Conservation (phyloP, 2,797 vertebrate species). For the Oreortyx pictus region DNA sequence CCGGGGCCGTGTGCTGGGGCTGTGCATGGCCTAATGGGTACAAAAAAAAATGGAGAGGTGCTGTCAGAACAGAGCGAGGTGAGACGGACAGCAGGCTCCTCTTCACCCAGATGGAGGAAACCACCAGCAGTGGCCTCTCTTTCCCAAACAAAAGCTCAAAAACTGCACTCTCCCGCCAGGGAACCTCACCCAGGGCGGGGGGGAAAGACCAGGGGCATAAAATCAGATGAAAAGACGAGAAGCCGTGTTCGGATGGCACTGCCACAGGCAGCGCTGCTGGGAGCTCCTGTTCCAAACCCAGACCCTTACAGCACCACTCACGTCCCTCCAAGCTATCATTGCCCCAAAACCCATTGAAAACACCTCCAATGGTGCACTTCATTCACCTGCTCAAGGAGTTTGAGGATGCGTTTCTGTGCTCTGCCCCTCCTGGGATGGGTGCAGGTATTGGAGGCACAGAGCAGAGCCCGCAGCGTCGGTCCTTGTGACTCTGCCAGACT, state of each 20-base stretch:
- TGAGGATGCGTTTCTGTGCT: background rate
- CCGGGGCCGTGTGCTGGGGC: background rate
- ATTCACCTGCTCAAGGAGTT: background rate
- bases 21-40: background rate
- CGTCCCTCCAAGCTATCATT: background rate
- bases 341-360: background rate
- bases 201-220: background rate
- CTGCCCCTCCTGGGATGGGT: background rate
- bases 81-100: background rate
- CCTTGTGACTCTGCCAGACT: background rate
- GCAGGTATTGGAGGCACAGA: background rate
- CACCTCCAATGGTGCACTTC: background rate
- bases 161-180: background rate
- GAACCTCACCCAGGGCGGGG: background rate
- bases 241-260: accelerated
- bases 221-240: background rate
- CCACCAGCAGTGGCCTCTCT: background rate
- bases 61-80: background rate
- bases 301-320: background rate
- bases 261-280: background rate
- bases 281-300: background rate
- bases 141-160: background rate
- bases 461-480: background rate
- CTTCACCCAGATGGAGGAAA: background rate
- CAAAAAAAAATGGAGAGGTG: background rate